Evolutionary conservation across 2,113 vertebrate genomes (phyloP), one percentile per base, ranked within the genome.

Genomic region (Genyomyrus donnyi): DNA sequence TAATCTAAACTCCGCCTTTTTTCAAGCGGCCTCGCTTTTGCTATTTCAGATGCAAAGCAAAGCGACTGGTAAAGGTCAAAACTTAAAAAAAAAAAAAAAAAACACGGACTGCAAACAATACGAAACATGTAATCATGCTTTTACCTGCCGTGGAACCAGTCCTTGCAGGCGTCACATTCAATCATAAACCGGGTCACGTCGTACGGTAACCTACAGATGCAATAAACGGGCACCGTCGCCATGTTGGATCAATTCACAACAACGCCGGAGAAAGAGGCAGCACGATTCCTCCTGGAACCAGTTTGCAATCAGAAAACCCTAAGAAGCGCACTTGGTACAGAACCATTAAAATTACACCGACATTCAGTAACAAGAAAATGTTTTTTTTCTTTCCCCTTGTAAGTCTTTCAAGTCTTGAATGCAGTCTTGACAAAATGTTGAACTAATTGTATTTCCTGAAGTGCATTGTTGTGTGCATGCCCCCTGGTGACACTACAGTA

Each of bases 71-170:
- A 87, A 74, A 85, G 39, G 39, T 39, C 15, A 24, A 89, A 70
- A 52, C 6, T 50, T 5, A 24, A 15, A n/a, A 27, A 9, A 56
- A 88, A n/a, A n/a, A 39, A 24, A 15, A n/a, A 27, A 9, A 56
- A 88, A 39, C 39, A n/a, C 19, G 77, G 31, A 89, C 24, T 84
- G 5, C 13, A 62, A 39, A 70, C 7, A 66, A 90, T 31, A 24
- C 6, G 39, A 58, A 85, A 27, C 39, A 45, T n/a, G 27, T 21
- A 50, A 42, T 85, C 15, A 17, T 42, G 39, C 92, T 93, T 46
- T 94, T 96, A 96, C 96, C 96, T 96, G 96, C 96, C 96, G 93
- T 96, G 96, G 92, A 96, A 96, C 96, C 96, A 96, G 96, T 96
- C 96, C 94, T 96, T 95, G 94, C 96, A 96, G 92, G 94, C 96